phyloP scores from a whole-genome alignment of 30 jellyfish, hydroid and myxozoan genomes.

The Aurelia aurita region DNA sequence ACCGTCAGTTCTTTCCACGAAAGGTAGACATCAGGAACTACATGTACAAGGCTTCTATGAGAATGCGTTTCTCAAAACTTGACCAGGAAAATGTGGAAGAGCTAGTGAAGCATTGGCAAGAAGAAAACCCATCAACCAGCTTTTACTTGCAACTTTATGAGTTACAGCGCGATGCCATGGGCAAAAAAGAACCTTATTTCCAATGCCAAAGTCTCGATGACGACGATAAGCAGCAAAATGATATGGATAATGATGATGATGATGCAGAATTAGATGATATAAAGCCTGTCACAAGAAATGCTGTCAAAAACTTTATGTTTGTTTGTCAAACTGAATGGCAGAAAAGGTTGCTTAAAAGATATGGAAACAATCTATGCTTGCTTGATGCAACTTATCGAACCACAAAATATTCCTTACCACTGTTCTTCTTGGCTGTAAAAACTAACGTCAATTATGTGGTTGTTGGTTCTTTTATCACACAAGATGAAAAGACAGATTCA shows the following conservation, averaged over 20 bases:
- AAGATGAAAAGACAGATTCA: conserved; percentile 27
- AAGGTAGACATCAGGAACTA: conserved; percentile 5
- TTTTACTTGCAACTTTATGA: conserved; percentile 15
- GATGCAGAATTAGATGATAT: conserved; percentile 7
- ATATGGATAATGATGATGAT: not conserved
- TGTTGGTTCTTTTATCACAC: conserved; percentile 27
- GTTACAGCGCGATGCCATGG: not conserved
- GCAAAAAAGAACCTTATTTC: not conserved
- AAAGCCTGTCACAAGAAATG: conserved; percentile 1
- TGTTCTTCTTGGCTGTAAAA: conserved; percentile 26
- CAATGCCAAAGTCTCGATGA: conserved; percentile 1
- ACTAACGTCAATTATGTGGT: conserved; percentile 16
- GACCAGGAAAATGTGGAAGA: conserved; percentile 29
- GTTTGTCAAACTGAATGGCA: conserved; percentile 25
- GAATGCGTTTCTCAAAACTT: conserved; percentile 26
- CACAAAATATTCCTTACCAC: conserved; percentile 16
- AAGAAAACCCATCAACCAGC: conserved; percentile 25
- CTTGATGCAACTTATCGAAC: conserved; percentile 38
- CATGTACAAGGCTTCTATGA: conserved; percentile 23
- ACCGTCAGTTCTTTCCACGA: conserved; percentile 18
- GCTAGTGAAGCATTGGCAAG: conserved; percentile 20
- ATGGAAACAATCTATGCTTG: conserved; percentile 22
- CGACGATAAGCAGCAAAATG: not conserved
- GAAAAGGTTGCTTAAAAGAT: conserved; percentile 4
- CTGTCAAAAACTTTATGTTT: conserved; percentile 8